These are phyloP conservation scores for Pygathrix nemaeus DNA, from an alignment of 2,113 vertebrate genomes.

Conservation along the genomic window DNA sequence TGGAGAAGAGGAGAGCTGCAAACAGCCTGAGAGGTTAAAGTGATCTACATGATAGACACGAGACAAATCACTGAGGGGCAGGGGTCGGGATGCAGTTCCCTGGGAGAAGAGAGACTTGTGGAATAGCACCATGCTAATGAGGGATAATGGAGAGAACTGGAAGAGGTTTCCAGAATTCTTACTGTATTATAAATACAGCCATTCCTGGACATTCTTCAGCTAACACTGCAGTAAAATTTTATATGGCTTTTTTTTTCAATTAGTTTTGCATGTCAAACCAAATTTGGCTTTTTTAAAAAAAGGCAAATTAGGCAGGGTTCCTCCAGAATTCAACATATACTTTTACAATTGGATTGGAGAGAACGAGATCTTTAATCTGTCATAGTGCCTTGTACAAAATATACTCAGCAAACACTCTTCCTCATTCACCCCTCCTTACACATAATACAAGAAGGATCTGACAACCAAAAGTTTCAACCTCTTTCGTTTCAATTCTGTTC, in stretches of 20 bases:
- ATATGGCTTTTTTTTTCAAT: not conserved
- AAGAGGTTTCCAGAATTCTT: not conserved
- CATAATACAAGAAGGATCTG: not conserved
- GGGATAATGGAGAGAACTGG: not conserved
- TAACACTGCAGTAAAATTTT: not conserved
- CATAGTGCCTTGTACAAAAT: not conserved
- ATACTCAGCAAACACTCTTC: not conserved
- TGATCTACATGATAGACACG: accelerated
- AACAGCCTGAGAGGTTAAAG: not conserved
- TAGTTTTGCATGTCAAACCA: not conserved
- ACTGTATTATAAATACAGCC: not conserved
- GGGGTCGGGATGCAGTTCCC: not conserved
- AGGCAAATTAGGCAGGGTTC: not conserved
- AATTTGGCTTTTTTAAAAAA: slow-evolving; percentile 21
- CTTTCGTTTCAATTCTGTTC: not conserved
- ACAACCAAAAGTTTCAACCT: not conserved
- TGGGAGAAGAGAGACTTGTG: not conserved
- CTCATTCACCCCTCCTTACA: not conserved
- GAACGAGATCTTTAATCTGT: not conserved
- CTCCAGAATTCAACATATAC: not conserved
- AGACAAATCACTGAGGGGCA: not conserved
- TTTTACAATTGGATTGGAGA: not conserved
- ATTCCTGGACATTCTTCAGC: not conserved
- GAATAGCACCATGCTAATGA: not conserved
- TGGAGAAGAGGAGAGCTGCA: not conserved